A percentile compares a stretch with the other conserved stretches of the same genome.
These are phyloP conservation scores for Tolypeutes matacus DNA, from an alignment of 2,797 vertebrate genomes.

Conservation along the genomic window DNA sequence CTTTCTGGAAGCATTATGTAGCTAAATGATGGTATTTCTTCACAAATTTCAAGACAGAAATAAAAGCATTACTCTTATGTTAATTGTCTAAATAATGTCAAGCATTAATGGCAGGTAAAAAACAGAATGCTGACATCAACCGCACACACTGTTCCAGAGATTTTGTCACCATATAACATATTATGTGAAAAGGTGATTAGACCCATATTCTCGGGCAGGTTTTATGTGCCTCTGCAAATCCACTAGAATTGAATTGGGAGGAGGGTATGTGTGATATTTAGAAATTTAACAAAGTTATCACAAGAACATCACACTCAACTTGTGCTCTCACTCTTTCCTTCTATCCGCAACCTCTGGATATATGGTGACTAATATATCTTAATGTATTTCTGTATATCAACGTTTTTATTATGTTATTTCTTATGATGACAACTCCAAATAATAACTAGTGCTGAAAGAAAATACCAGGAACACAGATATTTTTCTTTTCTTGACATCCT, in stretches of 20 bases:
- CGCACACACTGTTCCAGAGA: neutral
- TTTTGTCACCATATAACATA: neutral
- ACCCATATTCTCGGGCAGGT: neutral
- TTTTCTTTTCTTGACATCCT: constrained; percentile 71
- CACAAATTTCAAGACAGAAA: constrained; percentile 44
- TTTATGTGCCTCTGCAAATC: neutral
- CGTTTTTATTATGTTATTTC: constrained; percentile 73
- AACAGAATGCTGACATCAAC: neutral
- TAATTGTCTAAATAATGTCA: constrained; percentile 59
- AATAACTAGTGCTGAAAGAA: constrained; percentile 65
- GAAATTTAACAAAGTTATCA: constrained; percentile 18
- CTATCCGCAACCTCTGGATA: neutral
- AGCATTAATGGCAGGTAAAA: neutral
- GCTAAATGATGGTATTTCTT: neutral
- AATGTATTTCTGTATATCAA: constrained; percentile 68
- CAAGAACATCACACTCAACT: constrained; percentile 8
- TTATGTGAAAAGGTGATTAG: constrained; percentile 30
- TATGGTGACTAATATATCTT: constrained; percentile 30
- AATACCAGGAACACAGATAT: constrained; percentile 58
- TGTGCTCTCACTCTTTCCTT: neutral
- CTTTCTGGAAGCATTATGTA: constrained; percentile 47
- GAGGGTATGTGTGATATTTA: neutral
- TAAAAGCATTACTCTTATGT: neutral
- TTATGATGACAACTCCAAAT: constrained; percentile 67
- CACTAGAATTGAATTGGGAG: constrained; percentile 31